Base-by-base conservation (phyloP, 2,113 vertebrate species). In the Athene cunicularia region DNA sequence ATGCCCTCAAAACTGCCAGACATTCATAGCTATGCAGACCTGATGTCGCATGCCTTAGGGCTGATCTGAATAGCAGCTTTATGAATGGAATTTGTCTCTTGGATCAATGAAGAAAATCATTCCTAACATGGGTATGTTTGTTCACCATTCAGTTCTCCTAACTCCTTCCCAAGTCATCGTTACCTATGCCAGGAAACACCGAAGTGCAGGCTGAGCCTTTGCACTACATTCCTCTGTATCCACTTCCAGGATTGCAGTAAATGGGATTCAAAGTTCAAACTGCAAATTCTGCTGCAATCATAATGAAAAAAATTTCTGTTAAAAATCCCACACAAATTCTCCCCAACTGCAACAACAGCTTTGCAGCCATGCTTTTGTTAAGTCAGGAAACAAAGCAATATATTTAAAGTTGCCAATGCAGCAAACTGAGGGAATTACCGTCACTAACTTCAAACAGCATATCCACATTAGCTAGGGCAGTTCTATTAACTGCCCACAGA, bases 11-110 rank as follows among this genome's bases (percentile, higher is more conserved):
- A 70, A 23, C 43, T 74, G 63, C 16, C 59, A 73, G 62, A 86
- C 27, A 41, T 22, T 55, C 63, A 33, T 6, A 35, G 45, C 0
- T 35, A 71, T 14, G 18, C 2, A 77, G 27, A 39, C 2, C 20
- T 21, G 26, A 80, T 23, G 28, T 22, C 3, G 8, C 18, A 5
- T 11, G 30, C 26, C 41, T 39, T 33, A 28, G 10, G 11, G 33
- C 45, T 39, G n/a, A 81, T 33, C 8, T 33, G 33, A 90, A 86
- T 12, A 85, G 33, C 1, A 2, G 15, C 52, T 90, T 67, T 60
- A n/a, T 18, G 20, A 80, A 90, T 8, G 4, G 66, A 85, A 82
- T 73, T 58, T 47, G 7, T n/a, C 37, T 50, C n/a, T 59, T 58
- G 19, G 43, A 72, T 56, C 39, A 90, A 43, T 8, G 39, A 53